Evolutionary conservation across 2,888 invertebrate species (phyloP).

Genomic region (Cataglyphis rosenhaueri): DNA sequence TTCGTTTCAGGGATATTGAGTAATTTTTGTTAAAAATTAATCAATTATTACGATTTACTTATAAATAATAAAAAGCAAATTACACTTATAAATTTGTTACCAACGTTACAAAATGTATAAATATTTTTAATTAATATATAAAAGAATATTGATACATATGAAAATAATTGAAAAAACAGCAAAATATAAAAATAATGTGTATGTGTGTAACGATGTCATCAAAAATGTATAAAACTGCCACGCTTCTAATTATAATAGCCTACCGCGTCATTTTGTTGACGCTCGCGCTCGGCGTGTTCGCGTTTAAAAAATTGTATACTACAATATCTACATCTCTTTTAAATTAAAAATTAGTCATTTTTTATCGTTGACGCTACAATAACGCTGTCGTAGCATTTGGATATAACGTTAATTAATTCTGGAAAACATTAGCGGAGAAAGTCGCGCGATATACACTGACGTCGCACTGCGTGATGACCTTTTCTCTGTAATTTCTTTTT

Average conservation of each 20-base stretch:
- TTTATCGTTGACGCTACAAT: slow-evolving; percentile 44
- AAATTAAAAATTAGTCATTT: slow-evolving; percentile 45
- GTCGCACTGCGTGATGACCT: slow-evolving; percentile 4
- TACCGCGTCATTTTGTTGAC: neutral
- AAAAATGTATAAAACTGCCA: neutral
- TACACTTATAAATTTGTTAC: neutral
- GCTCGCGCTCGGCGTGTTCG: neutral
- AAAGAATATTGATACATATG: neutral
- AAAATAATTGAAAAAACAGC: neutral
- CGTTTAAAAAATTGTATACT: slow-evolving; percentile 20
- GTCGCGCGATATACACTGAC: neutral
- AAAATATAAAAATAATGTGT: neutral
- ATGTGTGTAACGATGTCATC: neutral
- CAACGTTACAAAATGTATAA: neutral
- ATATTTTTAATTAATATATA: neutral
- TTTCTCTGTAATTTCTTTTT: slow-evolving; percentile 13
- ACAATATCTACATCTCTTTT: neutral
- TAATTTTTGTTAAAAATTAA: neutral
- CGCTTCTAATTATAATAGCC: neutral
- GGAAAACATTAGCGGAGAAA: slow-evolving; percentile 30
- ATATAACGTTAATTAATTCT: slow-evolving; percentile 20
- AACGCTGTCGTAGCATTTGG: slow-evolving; percentile 14
- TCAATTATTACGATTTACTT: neutral
- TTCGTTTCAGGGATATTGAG: neutral
- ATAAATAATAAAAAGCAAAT: neutral